Conservation (phyloP, 92 coral and sea anemone species). For the Palythoa heliodiscus region DNA sequence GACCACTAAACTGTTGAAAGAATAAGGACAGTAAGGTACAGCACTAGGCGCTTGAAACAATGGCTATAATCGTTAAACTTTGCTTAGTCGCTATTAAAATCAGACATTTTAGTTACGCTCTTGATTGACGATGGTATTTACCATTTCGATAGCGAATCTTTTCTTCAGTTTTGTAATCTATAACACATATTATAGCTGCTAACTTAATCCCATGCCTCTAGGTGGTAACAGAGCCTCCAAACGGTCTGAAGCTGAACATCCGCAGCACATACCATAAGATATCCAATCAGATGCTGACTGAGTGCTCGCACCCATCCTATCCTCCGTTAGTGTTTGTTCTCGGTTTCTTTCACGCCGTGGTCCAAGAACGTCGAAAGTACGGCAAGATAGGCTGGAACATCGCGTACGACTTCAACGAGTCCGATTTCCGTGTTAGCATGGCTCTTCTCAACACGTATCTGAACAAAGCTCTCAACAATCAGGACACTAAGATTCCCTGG, state of each 20-base stretch:
- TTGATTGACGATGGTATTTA: too few relatives aligned
- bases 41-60: too few relatives aligned
- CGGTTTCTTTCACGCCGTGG: conserved; percentile 98
- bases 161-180: too few relatives aligned
- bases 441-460: conserved; percentile 92
- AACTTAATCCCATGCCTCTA: conserved; percentile 10
- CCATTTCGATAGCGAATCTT: too few relatives aligned
- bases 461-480: conserved; percentile 80
- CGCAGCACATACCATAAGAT: conserved; percentile 99
- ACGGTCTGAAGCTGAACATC: conserved; percentile 94
- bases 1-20: too few relatives aligned
- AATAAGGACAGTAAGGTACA: too few relatives aligned
- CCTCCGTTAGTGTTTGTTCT: conserved; percentile 93
- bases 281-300: conserved; percentile 91
- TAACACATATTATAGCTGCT: too few relatives aligned
- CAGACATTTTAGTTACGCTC: too few relatives aligned
- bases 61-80: too few relatives aligned
- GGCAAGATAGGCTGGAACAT: conserved; percentile 99
- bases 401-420: conserved; percentile 99
- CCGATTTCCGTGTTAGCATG: conserved; percentile 98
- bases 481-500: conserved; percentile 92
- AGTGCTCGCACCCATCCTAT: conserved; percentile 90
- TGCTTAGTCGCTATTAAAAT: too few relatives aligned
- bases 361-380: conserved; percentile 95
- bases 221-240: conserved; percentile 99